phyloP scores from a whole-genome alignment of 1,140 invertebrate genomes.

The Harpegnathos saltator region DNA sequence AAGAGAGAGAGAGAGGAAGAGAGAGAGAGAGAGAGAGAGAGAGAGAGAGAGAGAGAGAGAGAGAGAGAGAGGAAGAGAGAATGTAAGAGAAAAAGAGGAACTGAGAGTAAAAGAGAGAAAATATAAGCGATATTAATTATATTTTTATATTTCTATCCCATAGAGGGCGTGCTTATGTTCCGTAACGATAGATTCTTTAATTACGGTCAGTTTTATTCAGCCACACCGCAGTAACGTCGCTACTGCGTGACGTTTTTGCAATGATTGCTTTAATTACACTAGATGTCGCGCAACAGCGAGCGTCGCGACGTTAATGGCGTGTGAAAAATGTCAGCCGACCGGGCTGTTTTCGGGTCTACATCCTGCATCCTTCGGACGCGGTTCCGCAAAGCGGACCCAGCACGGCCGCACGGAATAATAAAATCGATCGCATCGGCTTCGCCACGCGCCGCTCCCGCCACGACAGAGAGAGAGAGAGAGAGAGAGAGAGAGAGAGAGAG shows the following conservation, averaged over 20 bases:
- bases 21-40: conserved; percentile 1
- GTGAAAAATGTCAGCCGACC: not conserved
- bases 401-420: conserved; percentile 18
- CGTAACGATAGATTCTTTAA: conserved; percentile 39
- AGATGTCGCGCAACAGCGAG: not conserved
- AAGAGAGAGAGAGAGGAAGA: not conserved
- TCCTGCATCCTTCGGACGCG: not conserved
- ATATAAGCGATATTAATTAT: conserved; percentile 32
- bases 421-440: conserved; percentile 38
- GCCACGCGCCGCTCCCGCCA: conserved; percentile 22
- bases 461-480: too few relatives aligned
- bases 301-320: conserved; percentile 21
- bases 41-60: too few relatives aligned
- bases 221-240: not conserved
- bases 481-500: too few relatives aligned
- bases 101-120: conserved; percentile 3
- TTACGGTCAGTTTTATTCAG: conserved; percentile 5
- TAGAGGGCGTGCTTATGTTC: conserved; percentile 49
- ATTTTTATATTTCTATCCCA: conserved; percentile 67
- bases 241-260: conserved; percentile 2
- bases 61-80: not conserved
- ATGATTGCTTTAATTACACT: conserved; percentile 32
- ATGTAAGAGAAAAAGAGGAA: not conserved
- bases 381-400: conserved; percentile 25
- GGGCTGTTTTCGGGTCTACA: not conserved